Conservation (phyloP, 2,888 invertebrate species). For the Thalpophila matura region DNA sequence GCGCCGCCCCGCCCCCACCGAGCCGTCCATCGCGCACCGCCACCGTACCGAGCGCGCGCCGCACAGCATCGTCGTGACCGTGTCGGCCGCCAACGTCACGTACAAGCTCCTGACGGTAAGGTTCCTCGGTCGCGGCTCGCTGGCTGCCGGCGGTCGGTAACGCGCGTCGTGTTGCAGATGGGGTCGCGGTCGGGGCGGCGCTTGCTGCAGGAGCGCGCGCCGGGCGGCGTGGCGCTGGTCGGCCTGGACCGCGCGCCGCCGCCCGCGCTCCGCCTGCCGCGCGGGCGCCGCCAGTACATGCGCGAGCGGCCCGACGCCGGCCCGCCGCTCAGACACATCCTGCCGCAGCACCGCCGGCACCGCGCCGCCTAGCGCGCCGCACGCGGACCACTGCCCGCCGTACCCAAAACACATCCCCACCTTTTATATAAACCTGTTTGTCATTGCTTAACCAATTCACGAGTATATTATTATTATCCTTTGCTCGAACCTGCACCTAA, state of each 20-base stretch:
- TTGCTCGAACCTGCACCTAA: too few species aligned
- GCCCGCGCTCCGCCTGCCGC: constrained; percentile 76
- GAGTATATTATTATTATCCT: too few species aligned
- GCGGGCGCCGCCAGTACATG: constrained; percentile 77
- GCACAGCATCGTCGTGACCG: constrained; percentile 32
- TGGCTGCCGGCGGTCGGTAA: constrained; percentile 8
- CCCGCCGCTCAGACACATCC: constrained; percentile 39
- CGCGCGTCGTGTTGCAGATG: constrained; percentile 18
- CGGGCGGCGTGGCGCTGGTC: constrained; percentile 70
- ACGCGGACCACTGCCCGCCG: too few species aligned
- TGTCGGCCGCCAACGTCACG: constrained; percentile 53
- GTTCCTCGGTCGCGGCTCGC: neutral
- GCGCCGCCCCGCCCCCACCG: too few species aligned
- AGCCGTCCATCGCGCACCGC: neutral
- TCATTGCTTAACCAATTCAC: too few species aligned
- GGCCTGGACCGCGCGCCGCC: constrained; percentile 72
- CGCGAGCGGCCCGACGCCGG: constrained; percentile 38
- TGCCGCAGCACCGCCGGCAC: constrained; percentile 8
- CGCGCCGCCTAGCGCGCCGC: too few species aligned
- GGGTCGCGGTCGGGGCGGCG: constrained; percentile 53
- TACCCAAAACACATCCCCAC: too few species aligned
- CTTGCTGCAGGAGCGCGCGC: constrained; percentile 70
- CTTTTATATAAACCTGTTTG: too few species aligned
- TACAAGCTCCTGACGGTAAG: constrained; percentile 71
- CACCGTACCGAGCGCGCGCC: neutral